phyloP scores from a whole-genome alignment of 2,797 vertebrate genomes.

The Sebastes matsubarae region DNA sequence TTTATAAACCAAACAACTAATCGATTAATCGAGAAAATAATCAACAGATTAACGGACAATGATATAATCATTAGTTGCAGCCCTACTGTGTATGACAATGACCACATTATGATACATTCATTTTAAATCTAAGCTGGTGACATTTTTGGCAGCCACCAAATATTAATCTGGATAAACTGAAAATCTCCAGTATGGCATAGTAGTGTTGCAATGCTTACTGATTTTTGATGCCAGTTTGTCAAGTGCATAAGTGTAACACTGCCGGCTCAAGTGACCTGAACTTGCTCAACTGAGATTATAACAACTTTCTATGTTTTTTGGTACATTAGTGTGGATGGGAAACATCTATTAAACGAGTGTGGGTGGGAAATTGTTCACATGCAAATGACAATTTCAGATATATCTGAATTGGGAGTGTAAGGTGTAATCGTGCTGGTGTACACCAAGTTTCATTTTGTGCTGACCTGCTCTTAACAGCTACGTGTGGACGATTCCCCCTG shows the following conservation, averaged over 20 bases:
- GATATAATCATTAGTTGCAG: background rate
- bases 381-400: constrained; percentile 21
- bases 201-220: background rate
- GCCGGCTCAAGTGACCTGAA: background rate
- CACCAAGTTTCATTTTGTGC: constrained; percentile 60
- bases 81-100: background rate
- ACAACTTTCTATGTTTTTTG: background rate
- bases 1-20: background rate
- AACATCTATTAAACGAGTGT: background rate
- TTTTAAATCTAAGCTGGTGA: background rate
- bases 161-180: background rate
- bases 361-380: background rate
- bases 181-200: background rate
- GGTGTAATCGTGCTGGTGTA: constrained; percentile 19
- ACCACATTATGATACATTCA: background rate
- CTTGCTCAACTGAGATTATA: background rate
- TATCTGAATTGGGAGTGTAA: background rate
- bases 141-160: background rate
- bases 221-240: background rate
- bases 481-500: constrained; percentile 68
- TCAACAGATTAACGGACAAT: background rate
- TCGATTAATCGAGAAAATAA: background rate
- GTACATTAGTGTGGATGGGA: background rate
- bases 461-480: constrained; percentile 74
- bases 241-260: background rate